Evolutionary conservation across 2,797 vertebrate genomes (phyloP), one percentile per base, ranked within the genome.

Genomic region (Scleropages formosus): DNA sequence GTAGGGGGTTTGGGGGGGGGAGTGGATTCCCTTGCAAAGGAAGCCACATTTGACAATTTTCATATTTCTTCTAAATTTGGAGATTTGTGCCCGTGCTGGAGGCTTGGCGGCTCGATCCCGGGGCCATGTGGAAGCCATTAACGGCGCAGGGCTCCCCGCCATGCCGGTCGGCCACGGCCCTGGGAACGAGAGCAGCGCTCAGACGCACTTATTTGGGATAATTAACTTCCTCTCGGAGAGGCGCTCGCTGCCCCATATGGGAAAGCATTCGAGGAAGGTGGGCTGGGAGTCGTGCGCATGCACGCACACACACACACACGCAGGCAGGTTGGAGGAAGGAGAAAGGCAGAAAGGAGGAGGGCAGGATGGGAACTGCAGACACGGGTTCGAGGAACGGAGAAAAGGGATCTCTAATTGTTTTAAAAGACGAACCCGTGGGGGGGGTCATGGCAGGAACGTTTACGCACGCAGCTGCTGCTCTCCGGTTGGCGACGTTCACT

Each of bases 41-140:
- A 94, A 94, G 91, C 92, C 89, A 91, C 86, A 90, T 91, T 94
- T 94, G 93, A 94, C 92, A 93, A 94, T 95, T 95, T 95, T 95
- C 94, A 95, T 95, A 95, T 95, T 95, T 95, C 94, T 95, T 95
- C 94, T 95, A 95, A 95, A 95, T 95, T 95, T 95, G 94, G 94
- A 95, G 93, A 94, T 95, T 94, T 95, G 92, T 94, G 92, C 92
- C 93, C 92, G 93, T 94, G 92, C 93, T 86, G 88, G 88, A 92
- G 91, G 89, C 89, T 95, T 93, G 92, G 92, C 93, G 75, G 89
- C 73, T 75, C 82, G 89, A 83, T 88, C 92, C 88, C 89, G 88
- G 87, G 89, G 90, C 94, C 93, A 95, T 94, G 91, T 92, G 91
- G 92, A 95, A 94, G 90, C 90, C 91, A 94, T 95, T 95, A 95